Conservation (phyloP, 2,113 vertebrate species). For the Crotalus horridus region DNA sequence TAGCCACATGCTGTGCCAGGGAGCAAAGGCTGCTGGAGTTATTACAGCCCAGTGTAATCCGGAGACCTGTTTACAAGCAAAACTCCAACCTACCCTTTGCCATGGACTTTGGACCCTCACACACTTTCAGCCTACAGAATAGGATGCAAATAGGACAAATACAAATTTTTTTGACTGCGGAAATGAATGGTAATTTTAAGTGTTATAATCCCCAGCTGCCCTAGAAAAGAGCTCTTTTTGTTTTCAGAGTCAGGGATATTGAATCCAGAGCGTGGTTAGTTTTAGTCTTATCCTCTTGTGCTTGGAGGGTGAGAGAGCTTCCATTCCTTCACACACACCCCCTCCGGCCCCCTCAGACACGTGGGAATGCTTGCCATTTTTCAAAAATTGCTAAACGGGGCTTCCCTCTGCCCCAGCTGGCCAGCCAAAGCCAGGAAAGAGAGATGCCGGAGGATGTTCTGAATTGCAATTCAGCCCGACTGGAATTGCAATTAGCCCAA, state of each 20-base stretch:
- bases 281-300: not conserved
- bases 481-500: not conserved
- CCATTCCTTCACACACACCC: not conserved
- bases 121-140: not conserved
- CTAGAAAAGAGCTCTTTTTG: not conserved
- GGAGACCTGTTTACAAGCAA: not conserved
- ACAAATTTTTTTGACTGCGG: not conserved
- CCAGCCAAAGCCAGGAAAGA: not conserved
- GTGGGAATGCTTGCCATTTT: not conserved
- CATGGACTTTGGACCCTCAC: not conserved
- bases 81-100: not conserved
- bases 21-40: not conserved
- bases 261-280: not conserved
- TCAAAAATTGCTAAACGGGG: not conserved
- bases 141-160: not conserved
- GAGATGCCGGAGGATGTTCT: not conserved
- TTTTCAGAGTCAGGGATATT: not conserved
- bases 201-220: too few relatives aligned
- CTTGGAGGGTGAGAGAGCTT: not conserved
- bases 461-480: not conserved
- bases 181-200: not conserved
- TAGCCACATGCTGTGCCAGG: not conserved
- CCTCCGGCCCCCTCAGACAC: too few relatives aligned
- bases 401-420: not conserved
- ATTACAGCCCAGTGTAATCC: not conserved